These are phyloP conservation scores for Andinoacara biseriatus DNA, from an alignment of 2,113 vertebrate genomes.

Conservation along the genomic window DNA sequence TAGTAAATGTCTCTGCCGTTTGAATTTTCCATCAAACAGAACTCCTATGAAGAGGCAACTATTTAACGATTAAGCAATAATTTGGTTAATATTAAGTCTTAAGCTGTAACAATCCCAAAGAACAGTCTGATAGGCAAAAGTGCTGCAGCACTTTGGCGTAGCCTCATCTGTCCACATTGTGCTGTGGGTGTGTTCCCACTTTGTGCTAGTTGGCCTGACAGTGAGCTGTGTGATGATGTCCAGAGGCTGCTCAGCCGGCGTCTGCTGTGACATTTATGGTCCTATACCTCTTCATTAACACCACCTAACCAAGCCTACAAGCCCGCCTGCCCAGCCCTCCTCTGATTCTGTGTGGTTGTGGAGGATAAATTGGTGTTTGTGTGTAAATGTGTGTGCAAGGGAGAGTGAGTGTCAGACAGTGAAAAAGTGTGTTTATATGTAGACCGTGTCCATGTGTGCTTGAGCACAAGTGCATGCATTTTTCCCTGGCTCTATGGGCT, in stretches of 20 bases:
- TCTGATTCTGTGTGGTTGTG: conserved; percentile 41
- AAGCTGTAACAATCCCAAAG: not conserved
- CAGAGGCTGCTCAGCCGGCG: conserved; percentile 82
- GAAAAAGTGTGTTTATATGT: conserved; percentile 32
- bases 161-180: not conserved
- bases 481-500: not conserved
- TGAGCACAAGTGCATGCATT: not conserved
- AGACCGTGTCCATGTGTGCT: not conserved
- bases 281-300: conserved; percentile 89
- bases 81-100: not conserved
- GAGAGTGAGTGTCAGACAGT: not conserved
- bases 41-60: not conserved
- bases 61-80: not conserved
- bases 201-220: conserved; percentile 50
- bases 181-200: conserved; percentile 30
- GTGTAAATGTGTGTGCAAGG: conserved; percentile 32
- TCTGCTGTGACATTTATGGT: conserved; percentile 87
- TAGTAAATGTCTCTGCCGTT: not conserved
- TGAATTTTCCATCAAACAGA: not conserved
- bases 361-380: conserved; percentile 48
- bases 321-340: conserved; percentile 53
- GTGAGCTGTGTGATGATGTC: conserved; percentile 83
- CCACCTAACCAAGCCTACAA: conserved; percentile 85
- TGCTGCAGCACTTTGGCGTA: not conserved
- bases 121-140: not conserved